Percentiles rank a stretch among this genome's conserved stretches.
Conservation (phyloP, 2,888 invertebrate genomes). For the Parasteatoda lunata region DNA sequence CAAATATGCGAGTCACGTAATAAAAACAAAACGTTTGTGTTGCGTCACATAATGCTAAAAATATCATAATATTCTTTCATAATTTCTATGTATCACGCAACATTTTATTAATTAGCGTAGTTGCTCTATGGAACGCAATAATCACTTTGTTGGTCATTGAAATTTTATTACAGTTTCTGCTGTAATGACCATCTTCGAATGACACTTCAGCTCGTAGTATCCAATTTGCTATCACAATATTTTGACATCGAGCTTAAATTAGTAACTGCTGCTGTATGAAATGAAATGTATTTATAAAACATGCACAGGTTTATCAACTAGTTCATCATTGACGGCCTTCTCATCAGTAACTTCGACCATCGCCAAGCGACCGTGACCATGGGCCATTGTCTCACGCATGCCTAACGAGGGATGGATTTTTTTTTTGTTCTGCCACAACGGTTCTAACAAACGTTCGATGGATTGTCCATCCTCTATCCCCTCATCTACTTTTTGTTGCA, state of each 20-base stretch:
- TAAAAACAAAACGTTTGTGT: too few species aligned
- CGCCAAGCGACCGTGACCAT: constrained; percentile 57
- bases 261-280: not conserved
- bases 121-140: too few species aligned
- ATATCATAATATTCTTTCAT: too few species aligned
- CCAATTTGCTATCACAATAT: not conserved
- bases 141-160: too few species aligned
- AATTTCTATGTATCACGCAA: too few species aligned
- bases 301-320: constrained; percentile 23
- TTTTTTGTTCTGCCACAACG: constrained; percentile 51
- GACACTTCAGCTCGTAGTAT: too few species aligned
- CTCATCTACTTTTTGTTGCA: not conserved
- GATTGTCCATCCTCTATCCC: not conserved
- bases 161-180: too few species aligned
- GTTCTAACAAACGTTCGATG: constrained; percentile 17
- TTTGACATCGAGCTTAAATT: not conserved
- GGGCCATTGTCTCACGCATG: constrained; percentile 49
- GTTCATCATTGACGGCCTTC: constrained; percentile 50
- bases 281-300: not conserved
- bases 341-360: constrained; percentile 8
- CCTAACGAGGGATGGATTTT: constrained; percentile 31
- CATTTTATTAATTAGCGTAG: too few species aligned
- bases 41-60: too few species aligned
- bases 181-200: too few species aligned
- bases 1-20: too few species aligned